Conservation (phyloP, 2,113 vertebrate genomes). For the Aramus guarauna region DNA sequence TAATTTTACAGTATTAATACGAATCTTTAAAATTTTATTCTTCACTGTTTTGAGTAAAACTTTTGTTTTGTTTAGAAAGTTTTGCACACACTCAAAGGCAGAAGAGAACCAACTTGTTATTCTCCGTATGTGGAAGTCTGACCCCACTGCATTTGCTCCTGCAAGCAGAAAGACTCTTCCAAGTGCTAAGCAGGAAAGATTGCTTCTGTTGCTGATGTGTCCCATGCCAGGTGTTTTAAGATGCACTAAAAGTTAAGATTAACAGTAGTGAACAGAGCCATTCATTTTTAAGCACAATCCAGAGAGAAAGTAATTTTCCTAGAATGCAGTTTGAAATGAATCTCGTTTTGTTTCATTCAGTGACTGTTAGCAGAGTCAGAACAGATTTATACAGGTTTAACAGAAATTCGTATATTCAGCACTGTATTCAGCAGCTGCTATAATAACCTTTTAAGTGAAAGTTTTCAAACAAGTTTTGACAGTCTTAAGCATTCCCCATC, state of each 20-base stretch:
- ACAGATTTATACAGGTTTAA: neutral
- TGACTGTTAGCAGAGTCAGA: neutral
- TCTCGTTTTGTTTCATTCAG: neutral
- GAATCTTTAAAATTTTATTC: neutral
- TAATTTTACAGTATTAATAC: neutral
- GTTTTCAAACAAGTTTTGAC: neutral
- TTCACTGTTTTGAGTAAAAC: neutral
- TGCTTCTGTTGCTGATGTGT: neutral
- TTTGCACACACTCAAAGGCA: neutral
- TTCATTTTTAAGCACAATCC: neutral
- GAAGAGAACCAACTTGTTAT: neutral
- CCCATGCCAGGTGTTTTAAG: neutral
- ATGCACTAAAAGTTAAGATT: neutral
- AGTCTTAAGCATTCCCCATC: neutral
- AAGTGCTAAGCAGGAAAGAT: neutral
- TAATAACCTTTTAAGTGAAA: slow-evolving; percentile 2
- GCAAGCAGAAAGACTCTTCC: neutral
- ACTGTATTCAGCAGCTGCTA: neutral
- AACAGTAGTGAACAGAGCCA: neutral
- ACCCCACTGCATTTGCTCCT: neutral
- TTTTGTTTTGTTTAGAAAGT: neutral
- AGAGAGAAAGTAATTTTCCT: neutral
- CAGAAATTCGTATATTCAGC: neutral
- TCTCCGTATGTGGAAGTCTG: neutral
- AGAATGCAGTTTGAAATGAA: neutral